Conservation (phyloP, 2,797 vertebrate genomes). For the Falco novaeseelandiae region DNA sequence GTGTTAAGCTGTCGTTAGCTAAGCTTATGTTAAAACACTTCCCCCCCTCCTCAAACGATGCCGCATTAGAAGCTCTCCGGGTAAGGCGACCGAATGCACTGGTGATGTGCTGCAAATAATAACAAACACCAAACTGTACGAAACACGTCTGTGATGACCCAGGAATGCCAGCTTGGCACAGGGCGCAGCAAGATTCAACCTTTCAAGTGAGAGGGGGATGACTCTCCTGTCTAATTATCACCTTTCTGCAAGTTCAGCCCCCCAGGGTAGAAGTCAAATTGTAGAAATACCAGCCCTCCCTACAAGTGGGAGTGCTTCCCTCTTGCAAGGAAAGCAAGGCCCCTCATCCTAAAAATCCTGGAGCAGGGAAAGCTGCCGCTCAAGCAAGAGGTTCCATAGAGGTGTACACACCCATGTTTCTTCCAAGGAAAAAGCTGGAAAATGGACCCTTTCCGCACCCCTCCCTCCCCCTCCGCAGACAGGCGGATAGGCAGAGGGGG, state of each 20-base stretch:
- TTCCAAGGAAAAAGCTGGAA: not conserved
- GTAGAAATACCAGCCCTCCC: not conserved
- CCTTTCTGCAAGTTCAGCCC: not conserved
- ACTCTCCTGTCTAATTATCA: not conserved
- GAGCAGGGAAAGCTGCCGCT: not conserved
- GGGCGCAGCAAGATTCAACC: not conserved
- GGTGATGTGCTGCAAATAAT: not conserved
- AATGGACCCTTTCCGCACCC: not conserved
- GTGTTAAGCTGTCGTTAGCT: not conserved
- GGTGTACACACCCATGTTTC: fast-evolving
- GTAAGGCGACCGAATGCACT: not conserved
- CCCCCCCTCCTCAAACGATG: not conserved
- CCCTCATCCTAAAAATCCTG: not conserved
- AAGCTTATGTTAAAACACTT: not conserved
- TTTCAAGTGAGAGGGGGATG: not conserved
- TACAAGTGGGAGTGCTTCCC: not conserved
- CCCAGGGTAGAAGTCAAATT: not conserved
- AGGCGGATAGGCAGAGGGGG: not conserved
- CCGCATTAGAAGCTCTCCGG: not conserved
- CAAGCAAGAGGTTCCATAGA: not conserved
- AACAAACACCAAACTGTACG: not conserved
- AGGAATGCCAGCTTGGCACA: not conserved
- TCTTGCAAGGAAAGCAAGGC: not conserved
- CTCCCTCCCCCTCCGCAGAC: not conserved
- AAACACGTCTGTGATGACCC: not conserved